A percentile compares a stretch with the other conserved stretches of the same genome.
Evolutionary conservation across 2,888 invertebrate species (phyloP).

Genomic region (Barypeithes pellucidus): DNA sequence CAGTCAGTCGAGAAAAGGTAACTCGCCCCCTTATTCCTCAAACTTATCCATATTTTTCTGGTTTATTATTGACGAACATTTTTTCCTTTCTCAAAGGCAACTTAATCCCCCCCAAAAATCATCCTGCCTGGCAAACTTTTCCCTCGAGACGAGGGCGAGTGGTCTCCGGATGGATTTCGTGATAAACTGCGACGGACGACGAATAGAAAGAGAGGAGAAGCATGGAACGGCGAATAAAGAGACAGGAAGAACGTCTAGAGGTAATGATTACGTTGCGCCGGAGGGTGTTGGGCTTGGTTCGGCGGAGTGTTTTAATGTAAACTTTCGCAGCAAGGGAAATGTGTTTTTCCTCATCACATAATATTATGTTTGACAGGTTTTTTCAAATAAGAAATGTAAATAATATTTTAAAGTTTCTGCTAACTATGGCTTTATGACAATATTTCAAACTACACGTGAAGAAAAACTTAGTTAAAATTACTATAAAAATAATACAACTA

Average conservation of each 20-base stretch:
- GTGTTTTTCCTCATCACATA: neutral
- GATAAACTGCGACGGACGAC: slow-evolving; percentile 36
- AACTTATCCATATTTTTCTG: slow-evolving; percentile 23
- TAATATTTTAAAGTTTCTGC: neutral
- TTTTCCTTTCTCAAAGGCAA: slow-evolving; percentile 38
- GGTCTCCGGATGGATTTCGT: slow-evolving; percentile 31
- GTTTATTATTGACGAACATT: slow-evolving; percentile 44
- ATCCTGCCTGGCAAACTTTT: slow-evolving; percentile 27
- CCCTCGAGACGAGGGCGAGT: slow-evolving; percentile 32
- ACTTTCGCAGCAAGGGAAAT: neutral
- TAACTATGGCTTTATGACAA: no score
- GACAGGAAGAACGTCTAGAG: slow-evolving; percentile 35
- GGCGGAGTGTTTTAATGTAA: slow-evolving; percentile 9
- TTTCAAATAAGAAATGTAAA: no score
- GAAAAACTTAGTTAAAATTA: no score
- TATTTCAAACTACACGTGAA: no score
- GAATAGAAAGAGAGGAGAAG: slow-evolving; percentile 10
- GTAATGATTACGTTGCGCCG: slow-evolving; percentile 43
- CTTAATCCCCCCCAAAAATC: slow-evolving; percentile 32
- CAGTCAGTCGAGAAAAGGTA: no score
- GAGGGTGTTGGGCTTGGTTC: slow-evolving; percentile 27
- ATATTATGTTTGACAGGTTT: neutral
- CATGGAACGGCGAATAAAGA: slow-evolving; percentile 16
- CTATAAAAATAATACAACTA: no score
- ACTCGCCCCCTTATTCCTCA: no score